These are phyloP conservation scores for Tragopan temminckii DNA, from an alignment of 2,797 vertebrate species.

Conservation along the genomic window DNA sequence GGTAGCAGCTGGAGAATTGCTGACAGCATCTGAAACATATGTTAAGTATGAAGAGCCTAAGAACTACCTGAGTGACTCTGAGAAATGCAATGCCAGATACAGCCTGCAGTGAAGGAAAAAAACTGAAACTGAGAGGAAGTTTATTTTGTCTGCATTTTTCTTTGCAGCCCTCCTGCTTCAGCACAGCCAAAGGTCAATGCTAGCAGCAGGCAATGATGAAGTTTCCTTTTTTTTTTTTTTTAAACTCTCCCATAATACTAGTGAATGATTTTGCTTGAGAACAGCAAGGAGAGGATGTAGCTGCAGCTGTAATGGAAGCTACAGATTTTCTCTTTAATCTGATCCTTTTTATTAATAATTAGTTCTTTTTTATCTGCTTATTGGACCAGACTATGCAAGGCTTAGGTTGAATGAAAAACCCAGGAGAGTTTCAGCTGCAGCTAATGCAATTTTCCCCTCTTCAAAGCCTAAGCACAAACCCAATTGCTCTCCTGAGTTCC, in stretches of 20 bases:
- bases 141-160: background rate
- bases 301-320: background rate
- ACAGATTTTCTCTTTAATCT: slow-evolving; percentile 35
- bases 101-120: background rate
- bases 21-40: background rate
- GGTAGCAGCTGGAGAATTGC: background rate
- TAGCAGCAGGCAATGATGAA: background rate
- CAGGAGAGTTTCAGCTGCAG: slow-evolving; percentile 37
- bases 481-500: slow-evolving; percentile 43
- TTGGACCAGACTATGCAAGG: slow-evolving; percentile 33
- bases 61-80: background rate
- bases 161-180: background rate
- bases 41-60: accelerated
- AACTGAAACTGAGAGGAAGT: background rate
- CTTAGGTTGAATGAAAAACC: slow-evolving; percentile 55
- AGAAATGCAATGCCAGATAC: background rate
- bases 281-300: background rate
- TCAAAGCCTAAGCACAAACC: slow-evolving; percentile 44
- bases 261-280: slow-evolving; percentile 30
- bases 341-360: slow-evolving; percentile 37
- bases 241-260: background rate
- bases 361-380: slow-evolving; percentile 60
- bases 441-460: slow-evolving; percentile 47
- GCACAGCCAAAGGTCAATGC: slow-evolving; percentile 15
- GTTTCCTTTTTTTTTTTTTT: background rate